These are phyloP conservation scores for Hippopotamus amphibius DNA, from an alignment of 2,113 vertebrate genomes.

Conservation along the genomic window DNA sequence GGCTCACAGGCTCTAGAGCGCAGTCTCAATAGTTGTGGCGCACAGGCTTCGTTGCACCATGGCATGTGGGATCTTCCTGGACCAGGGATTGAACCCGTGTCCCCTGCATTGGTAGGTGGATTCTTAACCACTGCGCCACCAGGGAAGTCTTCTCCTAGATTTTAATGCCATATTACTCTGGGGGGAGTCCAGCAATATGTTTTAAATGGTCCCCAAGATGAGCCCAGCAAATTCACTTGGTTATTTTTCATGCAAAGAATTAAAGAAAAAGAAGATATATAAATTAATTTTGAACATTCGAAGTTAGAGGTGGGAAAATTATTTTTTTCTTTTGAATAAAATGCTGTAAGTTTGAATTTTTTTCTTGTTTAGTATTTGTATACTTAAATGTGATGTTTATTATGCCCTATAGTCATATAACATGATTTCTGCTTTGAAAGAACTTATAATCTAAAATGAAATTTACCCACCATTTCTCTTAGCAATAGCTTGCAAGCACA, in stretches of 20 bases:
- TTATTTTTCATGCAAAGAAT: background rate
- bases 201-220: background rate
- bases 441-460: background rate
- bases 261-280: background rate
- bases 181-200: background rate
- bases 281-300: constrained; percentile 14
- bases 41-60: no score
- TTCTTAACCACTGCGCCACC: no score
- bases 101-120: no score
- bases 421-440: constrained; percentile 31
- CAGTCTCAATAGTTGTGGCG: no score
- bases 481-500: background rate
- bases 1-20: no score
- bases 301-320: background rate
- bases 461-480: background rate
- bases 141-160: no score
- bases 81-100: no score
- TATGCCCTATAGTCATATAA: background rate
- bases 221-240: constrained; percentile 9
- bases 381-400: constrained; percentile 31
- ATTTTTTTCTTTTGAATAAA: constrained; percentile 29
- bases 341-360: background rate
- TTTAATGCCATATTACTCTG: no score
- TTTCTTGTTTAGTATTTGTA: constrained; percentile 6
- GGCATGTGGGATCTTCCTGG: no score